A percentile compares a stretch with the other conserved stretches of the same genome.
Evolutionary conservation across 2,888 invertebrate genomes (phyloP).

Genomic region (Metallyticus violacea): DNA sequence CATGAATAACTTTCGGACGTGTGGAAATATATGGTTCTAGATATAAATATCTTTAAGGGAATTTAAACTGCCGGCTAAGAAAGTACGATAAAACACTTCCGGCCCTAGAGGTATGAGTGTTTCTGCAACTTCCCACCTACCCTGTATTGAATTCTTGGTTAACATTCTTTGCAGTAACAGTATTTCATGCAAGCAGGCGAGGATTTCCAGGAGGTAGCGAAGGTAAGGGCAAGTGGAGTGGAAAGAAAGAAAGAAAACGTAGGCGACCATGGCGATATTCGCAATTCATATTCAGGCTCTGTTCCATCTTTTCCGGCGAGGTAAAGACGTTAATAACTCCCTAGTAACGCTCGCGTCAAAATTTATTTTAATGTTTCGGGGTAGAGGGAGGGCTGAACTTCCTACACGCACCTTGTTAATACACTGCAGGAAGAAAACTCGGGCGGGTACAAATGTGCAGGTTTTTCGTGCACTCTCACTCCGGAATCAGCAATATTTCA

Average conservation of each 20-base stretch:
- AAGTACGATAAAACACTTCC: neutral
- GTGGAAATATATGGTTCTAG: neutral
- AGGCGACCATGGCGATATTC: neutral
- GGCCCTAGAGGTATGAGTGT: neutral
- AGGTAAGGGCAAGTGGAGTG: no score
- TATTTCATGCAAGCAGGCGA: neutral
- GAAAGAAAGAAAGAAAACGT: neutral
- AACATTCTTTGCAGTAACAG: conserved; percentile 8
- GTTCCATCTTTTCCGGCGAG: conserved; percentile 19
- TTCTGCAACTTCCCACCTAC: neutral
- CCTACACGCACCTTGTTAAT: neutral
- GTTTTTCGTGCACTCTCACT: neutral
- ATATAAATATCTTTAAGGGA: neutral
- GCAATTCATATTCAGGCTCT: conserved; percentile 9
- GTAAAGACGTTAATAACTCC: conserved; percentile 17
- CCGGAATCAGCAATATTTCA: conserved; percentile 5
- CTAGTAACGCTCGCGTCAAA: conserved; percentile 14
- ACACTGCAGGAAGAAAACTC: neutral
- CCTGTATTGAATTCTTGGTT: neutral
- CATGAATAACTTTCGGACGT: neutral
- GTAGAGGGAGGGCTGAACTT: neutral
- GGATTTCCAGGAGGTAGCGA: no score
- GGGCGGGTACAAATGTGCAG: conserved; percentile 15
- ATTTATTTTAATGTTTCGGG: conserved; percentile 10
- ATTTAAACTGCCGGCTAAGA: neutral